phyloP scores from a whole-genome alignment of 2,797 vertebrate species.

The Enteromius trimaculatus region DNA sequence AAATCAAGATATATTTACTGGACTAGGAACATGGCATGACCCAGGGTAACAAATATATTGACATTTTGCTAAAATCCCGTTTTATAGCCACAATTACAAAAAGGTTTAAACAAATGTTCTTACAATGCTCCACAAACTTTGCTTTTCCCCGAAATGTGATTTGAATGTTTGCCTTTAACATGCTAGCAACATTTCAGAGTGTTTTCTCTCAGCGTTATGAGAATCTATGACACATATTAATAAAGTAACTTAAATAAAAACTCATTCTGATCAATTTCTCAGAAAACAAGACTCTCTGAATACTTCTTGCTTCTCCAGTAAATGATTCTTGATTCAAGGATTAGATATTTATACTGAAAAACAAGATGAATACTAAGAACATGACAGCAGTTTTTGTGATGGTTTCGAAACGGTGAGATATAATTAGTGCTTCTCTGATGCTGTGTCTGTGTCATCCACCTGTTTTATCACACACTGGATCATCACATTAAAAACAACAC shows the following conservation, averaged over 20 bases:
- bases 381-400: not conserved
- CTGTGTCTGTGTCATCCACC: not conserved
- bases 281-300: not conserved
- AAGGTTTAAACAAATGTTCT: not conserved
- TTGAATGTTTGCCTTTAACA: not conserved
- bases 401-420: not conserved
- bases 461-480: too few species aligned
- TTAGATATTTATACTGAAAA: not conserved
- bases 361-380: not conserved
- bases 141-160: not conserved
- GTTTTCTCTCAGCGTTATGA: not conserved
- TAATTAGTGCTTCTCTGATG: not conserved
- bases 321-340: not conserved
- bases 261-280: not conserved
- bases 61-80: not conserved
- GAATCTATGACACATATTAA: not conserved
- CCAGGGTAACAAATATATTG: not conserved
- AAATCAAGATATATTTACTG: not conserved
- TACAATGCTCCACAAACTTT: not conserved
- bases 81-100: not conserved
- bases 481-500: too few species aligned
- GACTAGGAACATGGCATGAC: not conserved
- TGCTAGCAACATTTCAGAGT: not conserved
- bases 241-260: not conserved
- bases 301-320: not conserved